phyloP scores from a whole-genome alignment of 2,888 invertebrate species.

The Callosobruchus maculatus region DNA sequence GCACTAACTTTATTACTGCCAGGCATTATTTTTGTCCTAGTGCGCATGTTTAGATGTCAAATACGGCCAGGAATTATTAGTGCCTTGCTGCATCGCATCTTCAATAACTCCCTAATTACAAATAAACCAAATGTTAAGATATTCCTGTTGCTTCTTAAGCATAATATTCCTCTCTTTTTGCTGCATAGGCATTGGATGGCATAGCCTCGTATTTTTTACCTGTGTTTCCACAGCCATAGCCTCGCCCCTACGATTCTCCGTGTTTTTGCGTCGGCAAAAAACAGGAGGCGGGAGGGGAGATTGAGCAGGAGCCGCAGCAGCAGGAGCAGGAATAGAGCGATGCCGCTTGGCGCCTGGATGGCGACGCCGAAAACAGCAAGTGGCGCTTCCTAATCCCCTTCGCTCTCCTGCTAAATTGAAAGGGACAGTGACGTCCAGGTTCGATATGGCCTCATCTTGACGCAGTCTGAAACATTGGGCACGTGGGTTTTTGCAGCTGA shows the following conservation, averaged over 20 bases:
- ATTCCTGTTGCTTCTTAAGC: no score
- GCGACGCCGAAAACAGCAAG: neutral
- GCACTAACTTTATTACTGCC: no score
- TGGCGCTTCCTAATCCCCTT: neutral
- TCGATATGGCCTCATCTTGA: neutral
- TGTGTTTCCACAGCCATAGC: neutral
- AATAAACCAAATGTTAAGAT: no score
- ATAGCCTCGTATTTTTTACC: neutral
- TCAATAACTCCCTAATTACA: no score
- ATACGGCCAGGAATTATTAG: no score
- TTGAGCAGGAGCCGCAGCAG: neutral
- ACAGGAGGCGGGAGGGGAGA: neutral
- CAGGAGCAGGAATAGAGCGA: neutral
- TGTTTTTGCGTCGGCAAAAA: neutral
- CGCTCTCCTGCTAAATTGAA: neutral
- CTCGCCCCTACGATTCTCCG: neutral
- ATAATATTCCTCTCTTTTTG: no score
- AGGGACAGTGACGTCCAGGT: neutral
- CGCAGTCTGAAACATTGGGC: no score
- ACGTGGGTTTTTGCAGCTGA: constrained; percentile 7
- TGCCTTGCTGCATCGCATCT: no score
- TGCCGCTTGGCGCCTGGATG: neutral
- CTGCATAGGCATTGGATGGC: neutral
- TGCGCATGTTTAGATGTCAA: no score
- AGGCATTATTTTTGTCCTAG: no score